These are phyloP conservation scores for Sebastes diaconus DNA, from an alignment of 2,797 vertebrate genomes.

Conservation along the genomic window DNA sequence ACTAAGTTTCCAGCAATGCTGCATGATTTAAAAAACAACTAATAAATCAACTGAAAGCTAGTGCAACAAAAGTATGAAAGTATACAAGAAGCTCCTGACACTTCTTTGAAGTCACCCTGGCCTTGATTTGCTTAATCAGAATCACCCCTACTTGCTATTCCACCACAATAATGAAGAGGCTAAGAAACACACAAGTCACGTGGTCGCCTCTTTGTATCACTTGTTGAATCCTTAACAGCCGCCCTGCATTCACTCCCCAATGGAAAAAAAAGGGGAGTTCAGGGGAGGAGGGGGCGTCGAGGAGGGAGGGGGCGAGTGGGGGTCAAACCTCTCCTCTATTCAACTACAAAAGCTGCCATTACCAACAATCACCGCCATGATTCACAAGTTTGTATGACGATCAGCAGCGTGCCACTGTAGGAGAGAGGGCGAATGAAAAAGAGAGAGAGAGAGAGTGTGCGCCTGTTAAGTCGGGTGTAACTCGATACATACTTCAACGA, in stretches of 20 bases:
- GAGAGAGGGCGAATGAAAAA: slow-evolving; percentile 35
- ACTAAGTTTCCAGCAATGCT: slow-evolving; percentile 15
- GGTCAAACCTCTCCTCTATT: slow-evolving; percentile 76
- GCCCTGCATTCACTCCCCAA: slow-evolving; percentile 70
- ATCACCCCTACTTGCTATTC: slow-evolving; percentile 79
- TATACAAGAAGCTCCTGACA: slow-evolving; percentile 4
- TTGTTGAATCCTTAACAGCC: slow-evolving; percentile 83
- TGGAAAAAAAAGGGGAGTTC: slow-evolving; percentile 21
- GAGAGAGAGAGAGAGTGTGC: slow-evolving; percentile 15
- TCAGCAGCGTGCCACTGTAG: slow-evolving; percentile 65
- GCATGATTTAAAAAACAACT: slow-evolving; percentile 25
- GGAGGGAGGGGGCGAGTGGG: slow-evolving; percentile 51
- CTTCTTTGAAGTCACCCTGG: slow-evolving; percentile 66
- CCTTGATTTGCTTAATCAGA: slow-evolving; percentile 70
- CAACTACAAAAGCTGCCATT: slow-evolving; percentile 77
- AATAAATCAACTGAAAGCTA: neutral
- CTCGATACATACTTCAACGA: slow-evolving; percentile 72
- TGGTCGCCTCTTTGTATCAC: slow-evolving; percentile 81
- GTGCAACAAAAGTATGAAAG: neutral
- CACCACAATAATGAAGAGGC: slow-evolving; percentile 76
- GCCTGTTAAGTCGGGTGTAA: slow-evolving; percentile 61
- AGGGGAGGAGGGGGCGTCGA: slow-evolving; percentile 14
- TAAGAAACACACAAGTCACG: slow-evolving; percentile 77
- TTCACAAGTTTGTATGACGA: slow-evolving; percentile 71
- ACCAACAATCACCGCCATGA: slow-evolving; percentile 73